Evolutionary conservation across 2,113 vertebrate genomes (phyloP), one percentile per base, ranked within the genome.

Genomic region (Saguinus imperator): DNA sequence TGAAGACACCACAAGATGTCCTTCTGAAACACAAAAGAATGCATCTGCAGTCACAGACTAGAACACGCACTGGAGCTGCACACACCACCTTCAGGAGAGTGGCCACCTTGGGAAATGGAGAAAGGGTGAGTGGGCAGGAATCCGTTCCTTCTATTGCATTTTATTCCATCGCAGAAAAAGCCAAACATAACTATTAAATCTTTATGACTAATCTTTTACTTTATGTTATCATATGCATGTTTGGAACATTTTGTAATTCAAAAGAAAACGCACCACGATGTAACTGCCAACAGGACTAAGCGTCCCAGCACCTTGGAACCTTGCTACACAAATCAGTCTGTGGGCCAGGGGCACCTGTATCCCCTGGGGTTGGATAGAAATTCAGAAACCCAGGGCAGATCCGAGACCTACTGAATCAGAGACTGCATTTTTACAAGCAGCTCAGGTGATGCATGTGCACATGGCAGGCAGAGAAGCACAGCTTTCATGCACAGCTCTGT

Each of bases 401-500:
- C 29, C 1, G 0, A n/a, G 58, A 13, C 29, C 37, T 2, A 13
- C 25, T 5, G 70, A 58, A 9, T 10, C 52, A 20, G 73, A 83
- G 77, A 20, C 37, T 6, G 48, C 14, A 5, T 21, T 8, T 58
- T 37, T 27, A 58, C 10, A 7, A 55, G 66, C 3, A 6, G n/a
- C 45, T 23, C 23, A 1, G 18, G 64, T 2, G 32, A 48, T 5
- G 1, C 3, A 0, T 0, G 2, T 1, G 14, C 29, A 18, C 37
- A 0, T 9, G 17, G 2, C 18, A 6, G 52, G 8, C 5, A 4
- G 57, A 64, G 81, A 21, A n/a, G 45, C 20, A 16, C 9, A 1
- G 7, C 21, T 0, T 0, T 6, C 3, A 4, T 0, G 2, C 20
- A 25, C 2, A 0, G 70, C 58, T 12, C 1, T 0, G 4, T 70